Evolutionary conservation across 2,888 invertebrate species (phyloP), one percentile per base, ranked within the genome.

Genomic region (Drosophila mulleri): DNA sequence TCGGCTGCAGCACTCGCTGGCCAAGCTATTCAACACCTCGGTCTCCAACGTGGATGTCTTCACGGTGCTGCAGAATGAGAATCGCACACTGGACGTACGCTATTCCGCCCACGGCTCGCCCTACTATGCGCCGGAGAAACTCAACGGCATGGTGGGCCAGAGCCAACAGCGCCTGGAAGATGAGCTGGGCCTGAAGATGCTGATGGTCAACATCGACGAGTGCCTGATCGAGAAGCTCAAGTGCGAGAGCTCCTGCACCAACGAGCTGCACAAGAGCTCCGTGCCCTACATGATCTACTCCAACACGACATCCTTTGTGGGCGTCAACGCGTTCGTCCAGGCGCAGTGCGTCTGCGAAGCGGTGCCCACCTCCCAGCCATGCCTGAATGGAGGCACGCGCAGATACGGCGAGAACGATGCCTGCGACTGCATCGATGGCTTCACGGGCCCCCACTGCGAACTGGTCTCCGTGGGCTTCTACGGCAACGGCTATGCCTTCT

Each of bases 31-130:
- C 82, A 97, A 97, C 88, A 96, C 96, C 0, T 96, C 96, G 0
- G 91, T 95, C 66, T 95, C 96, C 54, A 97, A 98, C 91, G 97
- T 99, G 0, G 98, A 98, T 91, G 96, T 99, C 0, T 98, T 99
- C 91, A 98, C 98, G 0, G 97, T 99, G 2, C 94, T 98, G 37
- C 95, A 96, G 83, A 95, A 94, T 72, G 94, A 94, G 67, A 89
- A 92, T 14, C 94, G 94, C 1, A 94, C 95, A 12, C 93, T 98
- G 71, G 98, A 99, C 90, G 96, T 99, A 0, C 94, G 98, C 78
- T 99, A 96, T 91, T 96, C 98, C 0, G 98, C 97, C 0, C 98
- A 98, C 90, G 98, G 98, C 0, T 98, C 98, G 0, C 98, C 98
- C 0, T 98, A 98, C 92, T 98, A 98, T 91, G 95, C 96, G 0